phyloP scores from a whole-genome alignment of 2,797 vertebrate genomes.

The Scomberomorus guttatus region DNA sequence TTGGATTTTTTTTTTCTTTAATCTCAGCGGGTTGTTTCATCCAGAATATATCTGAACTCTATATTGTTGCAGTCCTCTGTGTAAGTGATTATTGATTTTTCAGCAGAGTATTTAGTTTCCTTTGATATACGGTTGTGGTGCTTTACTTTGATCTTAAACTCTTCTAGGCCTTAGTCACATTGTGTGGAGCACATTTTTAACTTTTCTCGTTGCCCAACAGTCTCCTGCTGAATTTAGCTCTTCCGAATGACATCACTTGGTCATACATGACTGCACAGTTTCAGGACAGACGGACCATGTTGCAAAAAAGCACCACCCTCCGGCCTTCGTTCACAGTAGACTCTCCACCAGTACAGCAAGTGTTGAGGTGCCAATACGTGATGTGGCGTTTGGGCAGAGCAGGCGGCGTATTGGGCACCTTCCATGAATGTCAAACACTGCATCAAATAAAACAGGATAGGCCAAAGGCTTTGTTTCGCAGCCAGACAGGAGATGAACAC shows the following conservation, averaged over 20 bases:
- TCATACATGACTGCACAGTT: slow-evolving; percentile 11
- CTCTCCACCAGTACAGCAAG: slow-evolving; percentile 10
- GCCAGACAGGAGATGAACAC: slow-evolving; percentile 41
- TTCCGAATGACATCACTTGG: too few relatives aligned
- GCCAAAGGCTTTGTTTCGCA: slow-evolving; percentile 29
- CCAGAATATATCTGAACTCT: slow-evolving; percentile 32
- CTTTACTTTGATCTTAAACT: slow-evolving; percentile 12
- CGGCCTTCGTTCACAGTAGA: slow-evolving; percentile 2
- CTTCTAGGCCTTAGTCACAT: not conserved
- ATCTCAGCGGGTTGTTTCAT: slow-evolving; percentile 17
- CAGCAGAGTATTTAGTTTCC: not conserved
- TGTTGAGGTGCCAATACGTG: slow-evolving; percentile 23
- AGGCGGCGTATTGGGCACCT: slow-evolving; percentile 5
- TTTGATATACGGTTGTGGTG: slow-evolving; percentile 1
- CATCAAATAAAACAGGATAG: slow-evolving; percentile 14
- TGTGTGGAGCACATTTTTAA: not conserved
- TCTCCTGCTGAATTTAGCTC: not conserved
- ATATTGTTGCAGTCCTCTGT: slow-evolving; percentile 11
- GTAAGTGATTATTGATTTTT: slow-evolving; percentile 35
- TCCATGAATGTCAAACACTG: slow-evolving; percentile 44
- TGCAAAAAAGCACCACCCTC: not conserved
- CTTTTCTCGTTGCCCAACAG: not conserved
- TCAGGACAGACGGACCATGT: not conserved
- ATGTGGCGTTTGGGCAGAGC: slow-evolving; percentile 29
- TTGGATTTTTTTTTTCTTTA: slow-evolving; percentile 15